Percentiles rank a stretch among this genome's conserved stretches.
Conservation (phyloP, 2,888 invertebrate genomes). For the Hypolimnas misippus region DNA sequence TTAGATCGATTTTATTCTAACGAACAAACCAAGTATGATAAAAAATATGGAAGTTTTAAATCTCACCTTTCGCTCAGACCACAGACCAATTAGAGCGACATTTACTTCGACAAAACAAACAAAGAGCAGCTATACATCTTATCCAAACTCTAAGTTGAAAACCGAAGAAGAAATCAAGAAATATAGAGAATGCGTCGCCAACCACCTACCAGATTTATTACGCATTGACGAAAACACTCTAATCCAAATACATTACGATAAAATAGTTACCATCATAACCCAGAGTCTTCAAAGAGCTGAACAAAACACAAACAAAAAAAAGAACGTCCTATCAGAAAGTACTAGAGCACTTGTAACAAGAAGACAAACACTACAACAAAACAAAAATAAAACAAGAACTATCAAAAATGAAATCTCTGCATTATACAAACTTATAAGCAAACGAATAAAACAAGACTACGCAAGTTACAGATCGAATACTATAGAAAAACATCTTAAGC, state of each 20-base stretch:
- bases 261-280: background rate
- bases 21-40: slow-evolving; percentile 20
- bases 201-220: background rate
- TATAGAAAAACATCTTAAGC: no score
- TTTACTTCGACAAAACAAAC: slow-evolving; percentile 1
- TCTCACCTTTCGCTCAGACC: slow-evolving; percentile 23
- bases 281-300: background rate
- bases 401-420: slow-evolving; percentile 33
- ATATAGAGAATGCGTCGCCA: background rate
- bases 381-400: slow-evolving; percentile 10
- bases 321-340: background rate
- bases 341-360: background rate
- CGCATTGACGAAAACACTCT: slow-evolving; percentile 2
- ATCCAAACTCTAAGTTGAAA: background rate
- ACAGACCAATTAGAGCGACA: slow-evolving; percentile 24
- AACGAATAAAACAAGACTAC: no score
- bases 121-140: no score
- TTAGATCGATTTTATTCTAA: slow-evolving; percentile 33
- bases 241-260: slow-evolving; percentile 20
- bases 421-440: no score
- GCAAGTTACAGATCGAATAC: no score
- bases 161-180: slow-evolving; percentile 12
- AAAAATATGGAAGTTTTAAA: slow-evolving; percentile 29
- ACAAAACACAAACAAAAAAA: background rate
- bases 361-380: background rate